A percentile compares a stretch with the other conserved stretches of the same genome.
Evolutionary conservation across 2,888 invertebrate genomes (phyloP).

Genomic region (Drosophila rellima): DNA sequence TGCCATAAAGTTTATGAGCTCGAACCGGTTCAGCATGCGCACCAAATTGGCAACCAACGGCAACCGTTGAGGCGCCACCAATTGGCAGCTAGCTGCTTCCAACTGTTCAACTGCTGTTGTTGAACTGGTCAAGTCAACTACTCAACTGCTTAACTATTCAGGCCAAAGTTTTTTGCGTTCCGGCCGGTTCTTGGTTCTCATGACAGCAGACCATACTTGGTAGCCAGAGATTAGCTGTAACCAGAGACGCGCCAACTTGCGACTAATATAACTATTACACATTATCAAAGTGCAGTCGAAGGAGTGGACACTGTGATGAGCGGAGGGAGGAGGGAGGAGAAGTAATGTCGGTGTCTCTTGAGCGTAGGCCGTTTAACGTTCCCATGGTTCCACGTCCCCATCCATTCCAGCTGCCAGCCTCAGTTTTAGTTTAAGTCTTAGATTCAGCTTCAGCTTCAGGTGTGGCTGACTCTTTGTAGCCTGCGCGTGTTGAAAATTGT

Average conservation of each 20-base stretch:
- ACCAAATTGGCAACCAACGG: conserved; percentile 71
- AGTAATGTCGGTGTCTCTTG: conserved; percentile 1
- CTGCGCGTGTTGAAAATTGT: conserved; percentile 67
- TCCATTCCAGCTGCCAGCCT: conserved; percentile 19
- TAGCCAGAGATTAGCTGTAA: conserved; percentile 79
- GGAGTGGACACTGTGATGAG: not conserved
- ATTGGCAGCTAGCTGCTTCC: conserved; percentile 20
- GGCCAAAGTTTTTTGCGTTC: conserved; percentile 51
- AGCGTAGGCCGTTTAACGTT: conserved; percentile 58
- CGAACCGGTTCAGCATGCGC: conserved; percentile 66
- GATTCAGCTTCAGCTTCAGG: conserved; percentile 40
- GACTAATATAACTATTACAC: conserved; percentile 80
- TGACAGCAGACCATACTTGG: conserved; percentile 73
- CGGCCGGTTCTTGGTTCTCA: conserved; percentile 62
- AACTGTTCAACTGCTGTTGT: conserved; percentile 29
- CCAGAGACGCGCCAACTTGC: conserved; percentile 77
- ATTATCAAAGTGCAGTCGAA: conserved; percentile 64
- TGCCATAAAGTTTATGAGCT: conserved; percentile 55
- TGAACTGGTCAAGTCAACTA: conserved; percentile 30
- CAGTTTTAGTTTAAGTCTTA: conserved; percentile 8
- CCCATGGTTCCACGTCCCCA: conserved; percentile 51
- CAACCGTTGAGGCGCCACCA: conserved; percentile 64
- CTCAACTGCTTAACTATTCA: conserved; percentile 54
- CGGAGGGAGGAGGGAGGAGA: not conserved
- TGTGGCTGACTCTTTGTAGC: conserved; percentile 55